Evolutionary conservation across 2,888 invertebrate species (phyloP).

Genomic region (Cephonodes hylas): DNA sequence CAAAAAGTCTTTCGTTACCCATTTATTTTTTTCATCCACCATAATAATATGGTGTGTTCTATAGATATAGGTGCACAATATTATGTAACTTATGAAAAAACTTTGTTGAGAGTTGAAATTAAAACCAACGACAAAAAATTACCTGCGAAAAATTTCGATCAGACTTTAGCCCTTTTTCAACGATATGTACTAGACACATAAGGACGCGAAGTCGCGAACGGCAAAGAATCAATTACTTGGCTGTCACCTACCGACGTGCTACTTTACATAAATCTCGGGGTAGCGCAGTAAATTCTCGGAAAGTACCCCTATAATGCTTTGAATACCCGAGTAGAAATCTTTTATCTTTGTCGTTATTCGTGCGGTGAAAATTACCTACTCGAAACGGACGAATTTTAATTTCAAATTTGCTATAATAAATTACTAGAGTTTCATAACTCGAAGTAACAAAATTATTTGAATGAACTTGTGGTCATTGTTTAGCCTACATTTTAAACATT

Average conservation of each 20-base stretch:
- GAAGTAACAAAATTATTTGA: slow-evolving; percentile 3
- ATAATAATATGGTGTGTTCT: too few relatives aligned
- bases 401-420: slow-evolving; percentile 15
- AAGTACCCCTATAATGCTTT: slow-evolving; percentile 29
- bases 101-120: too few relatives aligned
- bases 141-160: neutral
- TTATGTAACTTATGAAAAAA: too few relatives aligned
- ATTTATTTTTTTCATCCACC: too few relatives aligned
- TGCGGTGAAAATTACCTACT: slow-evolving; percentile 12
- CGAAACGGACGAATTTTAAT: slow-evolving; percentile 12
- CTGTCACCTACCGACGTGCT: slow-evolving; percentile 40
- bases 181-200: neutral
- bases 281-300: slow-evolving; percentile 49
- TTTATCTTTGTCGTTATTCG: slow-evolving; percentile 27
- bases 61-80: too few relatives aligned
- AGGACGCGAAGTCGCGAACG: slow-evolving; percentile 18
- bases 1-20: too few relatives aligned
- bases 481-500: neutral
- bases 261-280: slow-evolving; percentile 36
- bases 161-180: neutral
- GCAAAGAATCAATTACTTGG: slow-evolving; percentile 48
- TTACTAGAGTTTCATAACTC: slow-evolving; percentile 5
- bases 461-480: slow-evolving; percentile 4
- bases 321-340: slow-evolving; percentile 24
- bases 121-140: too few relatives aligned